These are phyloP conservation scores for Phalacrocorax carbo DNA, from an alignment of 2,113 vertebrate genomes.

Conservation along the genomic window DNA sequence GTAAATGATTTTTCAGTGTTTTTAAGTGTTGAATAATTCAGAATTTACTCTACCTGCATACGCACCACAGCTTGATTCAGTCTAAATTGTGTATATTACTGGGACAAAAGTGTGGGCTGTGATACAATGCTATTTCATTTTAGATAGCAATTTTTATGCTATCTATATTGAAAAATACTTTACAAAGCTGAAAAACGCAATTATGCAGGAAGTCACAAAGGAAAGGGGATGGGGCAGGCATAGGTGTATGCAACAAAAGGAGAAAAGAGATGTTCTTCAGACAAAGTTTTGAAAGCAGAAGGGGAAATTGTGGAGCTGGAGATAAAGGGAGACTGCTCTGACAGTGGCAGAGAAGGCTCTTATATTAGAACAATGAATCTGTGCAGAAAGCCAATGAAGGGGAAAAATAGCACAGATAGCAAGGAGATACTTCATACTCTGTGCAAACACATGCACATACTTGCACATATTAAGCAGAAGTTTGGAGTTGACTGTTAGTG, in stretches of 20 bases:
- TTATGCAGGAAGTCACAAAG: neutral
- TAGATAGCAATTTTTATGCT: slow-evolving; percentile 6
- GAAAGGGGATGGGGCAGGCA: neutral
- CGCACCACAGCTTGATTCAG: neutral
- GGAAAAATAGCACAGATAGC: neutral
- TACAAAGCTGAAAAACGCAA: neutral
- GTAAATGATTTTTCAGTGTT: slow-evolving; percentile 51
- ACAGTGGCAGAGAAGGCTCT: neutral
- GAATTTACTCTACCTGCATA: slow-evolving; percentile 55
- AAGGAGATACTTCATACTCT: neutral
- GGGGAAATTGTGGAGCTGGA: neutral
- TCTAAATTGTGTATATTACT: slow-evolving; percentile 13
- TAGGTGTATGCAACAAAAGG: neutral
- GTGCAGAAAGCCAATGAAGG: neutral
- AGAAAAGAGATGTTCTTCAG: neutral
- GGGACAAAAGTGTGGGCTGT: neutral
- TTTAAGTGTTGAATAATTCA: slow-evolving; percentile 66
- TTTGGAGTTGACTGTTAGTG: neutral
- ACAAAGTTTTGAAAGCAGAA: slow-evolving; percentile 20
- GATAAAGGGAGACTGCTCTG: neutral
- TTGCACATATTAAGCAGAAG: neutral
- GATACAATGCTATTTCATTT: slow-evolving; percentile 19
- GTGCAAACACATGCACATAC: too few relatives aligned
- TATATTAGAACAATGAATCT: neutral
- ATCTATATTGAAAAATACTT: slow-evolving; percentile 22